Evolutionary conservation across 2,113 vertebrate species (phyloP).

Genomic region (Myocastor coypus): DNA sequence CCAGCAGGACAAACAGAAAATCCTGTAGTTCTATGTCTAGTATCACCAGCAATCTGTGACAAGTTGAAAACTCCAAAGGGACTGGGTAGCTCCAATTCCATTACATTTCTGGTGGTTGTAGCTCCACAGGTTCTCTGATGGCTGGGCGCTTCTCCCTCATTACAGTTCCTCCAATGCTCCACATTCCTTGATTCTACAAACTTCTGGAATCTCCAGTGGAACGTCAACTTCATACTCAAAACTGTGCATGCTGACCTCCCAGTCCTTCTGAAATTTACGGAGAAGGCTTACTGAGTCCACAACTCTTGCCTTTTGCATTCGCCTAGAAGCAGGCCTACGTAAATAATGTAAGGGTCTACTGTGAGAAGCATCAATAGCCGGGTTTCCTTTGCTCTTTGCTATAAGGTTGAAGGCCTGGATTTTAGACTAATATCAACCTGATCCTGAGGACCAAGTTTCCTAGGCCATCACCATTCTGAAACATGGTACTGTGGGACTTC

Average conservation of each 20-base stretch:
- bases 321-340: not conserved
- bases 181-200: not conserved
- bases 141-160: not conserved
- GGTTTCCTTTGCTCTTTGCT: not conserved
- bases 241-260: not conserved
- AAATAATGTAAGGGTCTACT: not conserved
- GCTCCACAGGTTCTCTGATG: not conserved
- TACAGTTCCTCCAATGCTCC: not conserved
- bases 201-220: not conserved
- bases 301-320: not conserved
- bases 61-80: not conserved
- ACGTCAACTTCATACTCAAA: not conserved
- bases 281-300: too few species aligned
- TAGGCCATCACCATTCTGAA: not conserved
- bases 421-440: not conserved
- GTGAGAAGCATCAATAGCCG: not conserved
- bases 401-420: not conserved
- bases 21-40: not conserved
- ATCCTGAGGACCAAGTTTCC: not conserved
- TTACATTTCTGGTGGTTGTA: not conserved
- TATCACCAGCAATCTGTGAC: not conserved
- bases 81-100: too few species aligned
- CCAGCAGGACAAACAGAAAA: not conserved
- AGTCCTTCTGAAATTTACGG: not conserved
- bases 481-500: not conserved